Base-by-base conservation (phyloP, 2,888 invertebrate genomes). In the Cyclophora punctaria region DNA sequence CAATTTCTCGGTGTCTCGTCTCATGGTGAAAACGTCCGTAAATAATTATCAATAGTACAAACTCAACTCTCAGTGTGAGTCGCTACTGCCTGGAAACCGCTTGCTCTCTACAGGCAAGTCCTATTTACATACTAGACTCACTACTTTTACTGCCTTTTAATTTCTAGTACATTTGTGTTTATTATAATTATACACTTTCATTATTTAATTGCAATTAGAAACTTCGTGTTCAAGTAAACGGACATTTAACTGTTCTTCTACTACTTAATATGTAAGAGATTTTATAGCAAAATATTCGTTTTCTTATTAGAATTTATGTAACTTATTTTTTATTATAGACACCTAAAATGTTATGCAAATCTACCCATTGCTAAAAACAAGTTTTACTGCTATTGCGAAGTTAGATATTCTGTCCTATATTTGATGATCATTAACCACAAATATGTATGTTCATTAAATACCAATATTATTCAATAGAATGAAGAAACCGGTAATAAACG, bases 401-500 rank as follows among this genome's bases (percentile, higher is more conserved):
- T 20, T 20, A 34, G 47, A 46, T 47, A 42, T 35, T 46, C 6
- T 46, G 41, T 49, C 35, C 48, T 48, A 46, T 48, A 20, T 37
- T 48, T 41, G 41, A 49, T 46, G 40, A 48, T 41, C 46, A 53
- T 55, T 41, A 45, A 34, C 55, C 37, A 37, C 5, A 37, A 37
- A 37, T 37, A 50, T 52, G 50, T 49, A 45, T 44, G 48, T 37
- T 37, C 5, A 37, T 37, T 37, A 5, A 5, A 37, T 37, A 37
- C 4, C 37, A 37, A 5, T 44, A 34, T 50, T 53, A 56, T 57
- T 56, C 51, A 53, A 53, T 44, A 56, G 48, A 44, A 50, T 56
- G 60, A 61, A 60, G 58, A 66, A 68, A 62, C 67, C 64, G 64
- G 68, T 63, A 66, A 65, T 48, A 53, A 64, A 64, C 71, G 78